A percentile compares a stretch with the other conserved stretches of the same genome.
Evolutionary conservation across 2,888 invertebrate genomes (phyloP).

Genomic region (Crematogaster levior): DNA sequence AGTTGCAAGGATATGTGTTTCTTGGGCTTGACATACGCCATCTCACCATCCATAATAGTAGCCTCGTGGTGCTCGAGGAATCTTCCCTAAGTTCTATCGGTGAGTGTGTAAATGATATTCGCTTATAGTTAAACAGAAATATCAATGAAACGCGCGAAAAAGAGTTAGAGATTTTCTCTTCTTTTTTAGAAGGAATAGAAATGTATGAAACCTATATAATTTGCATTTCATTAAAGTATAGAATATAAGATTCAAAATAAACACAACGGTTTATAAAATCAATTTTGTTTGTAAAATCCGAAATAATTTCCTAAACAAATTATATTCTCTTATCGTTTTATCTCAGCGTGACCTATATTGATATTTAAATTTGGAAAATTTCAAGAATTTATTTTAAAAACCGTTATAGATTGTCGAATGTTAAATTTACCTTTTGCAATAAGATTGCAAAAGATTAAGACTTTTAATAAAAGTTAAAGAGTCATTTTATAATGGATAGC

Average conservation of each 20-base stretch:
- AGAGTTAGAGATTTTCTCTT: neutral
- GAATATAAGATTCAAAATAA: neutral
- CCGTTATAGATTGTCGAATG: neutral
- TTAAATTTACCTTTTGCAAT: neutral
- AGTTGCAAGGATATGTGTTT: slow-evolving; percentile 94
- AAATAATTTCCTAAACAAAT: neutral
- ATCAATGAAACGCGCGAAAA: neutral
- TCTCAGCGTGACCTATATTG: neutral
- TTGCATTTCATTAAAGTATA: neutral
- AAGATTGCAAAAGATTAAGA: neutral
- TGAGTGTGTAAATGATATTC: slow-evolving; percentile 84
- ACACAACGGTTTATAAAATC: neutral
- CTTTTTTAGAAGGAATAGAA: neutral
- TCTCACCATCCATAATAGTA: slow-evolving; percentile 95
- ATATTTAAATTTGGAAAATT: neutral
- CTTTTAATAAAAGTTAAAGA: neutral
- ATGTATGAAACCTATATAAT: neutral
- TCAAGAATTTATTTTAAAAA: neutral
- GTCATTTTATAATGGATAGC: neutral
- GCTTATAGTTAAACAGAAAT: neutral
- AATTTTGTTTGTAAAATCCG: neutral
- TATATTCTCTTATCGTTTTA: neutral
- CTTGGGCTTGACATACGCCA: slow-evolving; percentile 95
- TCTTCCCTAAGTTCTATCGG: slow-evolving; percentile 95
- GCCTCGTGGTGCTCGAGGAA: slow-evolving; percentile 94